phyloP scores from a whole-genome alignment of 2,113 vertebrate species.

The Ia io region DNA sequence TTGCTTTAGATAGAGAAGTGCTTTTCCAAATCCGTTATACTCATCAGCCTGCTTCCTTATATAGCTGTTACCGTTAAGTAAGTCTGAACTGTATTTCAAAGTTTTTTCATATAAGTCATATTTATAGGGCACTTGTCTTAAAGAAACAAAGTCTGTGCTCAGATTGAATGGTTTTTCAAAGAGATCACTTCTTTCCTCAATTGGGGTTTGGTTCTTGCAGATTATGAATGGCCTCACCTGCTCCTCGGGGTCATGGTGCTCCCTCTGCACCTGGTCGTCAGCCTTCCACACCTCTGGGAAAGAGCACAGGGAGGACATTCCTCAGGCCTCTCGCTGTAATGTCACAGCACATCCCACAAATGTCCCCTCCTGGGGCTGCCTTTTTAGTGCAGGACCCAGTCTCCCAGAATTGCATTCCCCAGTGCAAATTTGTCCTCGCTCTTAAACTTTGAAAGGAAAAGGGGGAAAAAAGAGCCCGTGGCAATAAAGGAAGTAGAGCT shows the following conservation, averaged over 20 bases:
- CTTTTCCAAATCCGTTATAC: conserved; percentile 51
- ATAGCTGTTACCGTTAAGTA: conserved; percentile 14
- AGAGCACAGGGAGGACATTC: not conserved
- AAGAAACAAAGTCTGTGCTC: conserved; percentile 62
- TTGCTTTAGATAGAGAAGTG: conserved; percentile 65
- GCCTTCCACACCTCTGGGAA: conserved; percentile 74
- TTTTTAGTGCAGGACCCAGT: not conserved
- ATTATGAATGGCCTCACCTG: not conserved
- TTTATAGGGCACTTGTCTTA: conserved; percentile 67
- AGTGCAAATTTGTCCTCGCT: not conserved
- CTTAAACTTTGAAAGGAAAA: not conserved
- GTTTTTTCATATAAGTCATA: conserved; percentile 65
- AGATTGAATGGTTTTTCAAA: conserved; percentile 59
- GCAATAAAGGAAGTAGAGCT: not conserved
- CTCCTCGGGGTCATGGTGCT: conserved; percentile 42
- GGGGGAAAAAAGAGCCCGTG: not conserved
- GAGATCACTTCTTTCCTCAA: conserved; percentile 53
- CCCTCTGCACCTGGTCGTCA: conserved; percentile 53
- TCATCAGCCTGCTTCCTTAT: conserved; percentile 24
- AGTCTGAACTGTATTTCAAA: conserved; percentile 51
- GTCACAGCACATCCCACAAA: not conserved
- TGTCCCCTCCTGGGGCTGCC: not conserved
- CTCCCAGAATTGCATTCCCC: not conserved
- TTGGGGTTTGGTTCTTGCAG: conserved; percentile 44
- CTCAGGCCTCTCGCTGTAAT: not conserved